Conservation (phyloP, 2,888 invertebrate genomes). For the Drosophila mimica region DNA sequence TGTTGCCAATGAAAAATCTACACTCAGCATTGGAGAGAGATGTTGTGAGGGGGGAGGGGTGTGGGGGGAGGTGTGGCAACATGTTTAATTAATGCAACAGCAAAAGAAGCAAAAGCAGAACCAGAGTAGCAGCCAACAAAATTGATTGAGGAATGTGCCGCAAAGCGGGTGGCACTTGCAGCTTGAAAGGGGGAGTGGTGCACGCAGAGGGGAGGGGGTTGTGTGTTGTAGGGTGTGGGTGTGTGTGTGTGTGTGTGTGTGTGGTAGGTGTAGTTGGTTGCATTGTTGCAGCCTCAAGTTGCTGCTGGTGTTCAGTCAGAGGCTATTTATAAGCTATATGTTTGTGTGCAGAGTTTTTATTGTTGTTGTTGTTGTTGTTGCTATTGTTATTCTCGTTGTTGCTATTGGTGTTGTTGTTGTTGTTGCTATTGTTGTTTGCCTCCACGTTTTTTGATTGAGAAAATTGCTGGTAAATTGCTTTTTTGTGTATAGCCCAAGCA, state of each 20-base stretch:
- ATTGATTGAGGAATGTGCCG: constrained; percentile 77
- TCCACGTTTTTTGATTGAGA: constrained; percentile 71
- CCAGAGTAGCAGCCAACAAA: constrained; percentile 57
- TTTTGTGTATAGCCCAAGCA: constrained; percentile 54
- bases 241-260: background rate
- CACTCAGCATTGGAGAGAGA: constrained; percentile 11
- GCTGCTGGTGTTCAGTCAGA: constrained; percentile 37
- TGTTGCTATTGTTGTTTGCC: constrained; percentile 25
- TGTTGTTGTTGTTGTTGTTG: background rate
- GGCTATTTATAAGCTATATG: constrained; percentile 73
- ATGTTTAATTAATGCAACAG: constrained; percentile 81
- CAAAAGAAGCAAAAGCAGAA: constrained; percentile 65
- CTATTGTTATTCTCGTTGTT: background rate
- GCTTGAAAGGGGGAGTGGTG: background rate
- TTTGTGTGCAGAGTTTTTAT: constrained; percentile 14
- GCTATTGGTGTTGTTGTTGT: constrained; percentile 13
- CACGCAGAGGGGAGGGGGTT: background rate
- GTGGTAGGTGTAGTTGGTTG: constrained; percentile 27
- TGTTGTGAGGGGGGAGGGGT: background rate
- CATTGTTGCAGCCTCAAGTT: constrained; percentile 59
- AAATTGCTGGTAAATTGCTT: constrained; percentile 79
- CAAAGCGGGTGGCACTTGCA: constrained; percentile 62
- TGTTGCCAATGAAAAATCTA: constrained; percentile 72
- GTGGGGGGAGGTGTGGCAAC: constrained; percentile 57
- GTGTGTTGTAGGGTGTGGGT: too few species aligned